Evolutionary conservation across 1,140 invertebrate genomes (phyloP).

Genomic region (Diorhabda sublineata): DNA sequence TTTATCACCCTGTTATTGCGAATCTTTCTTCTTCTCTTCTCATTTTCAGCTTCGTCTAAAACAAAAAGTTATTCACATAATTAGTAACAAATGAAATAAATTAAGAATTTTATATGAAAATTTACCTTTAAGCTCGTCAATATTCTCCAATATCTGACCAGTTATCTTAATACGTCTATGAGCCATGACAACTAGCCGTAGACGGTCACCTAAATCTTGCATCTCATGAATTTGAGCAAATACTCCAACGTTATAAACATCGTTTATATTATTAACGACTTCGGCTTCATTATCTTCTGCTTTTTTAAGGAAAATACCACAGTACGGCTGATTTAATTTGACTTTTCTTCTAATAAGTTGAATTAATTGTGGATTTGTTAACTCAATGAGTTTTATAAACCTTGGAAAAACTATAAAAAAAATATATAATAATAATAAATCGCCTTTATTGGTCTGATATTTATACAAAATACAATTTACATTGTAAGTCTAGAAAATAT

Average conservation of each 20-base stretch:
- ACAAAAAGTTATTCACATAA: constrained; percentile 33
- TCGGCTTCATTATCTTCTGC: constrained; percentile 87
- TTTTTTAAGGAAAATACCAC: constrained; percentile 95
- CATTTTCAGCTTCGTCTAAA: constrained; percentile 54
- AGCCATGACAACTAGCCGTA: constrained; percentile 90
- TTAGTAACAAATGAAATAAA: background rate
- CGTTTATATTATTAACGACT: constrained; percentile 77
- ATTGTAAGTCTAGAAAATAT: too few relatives aligned
- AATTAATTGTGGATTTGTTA: constrained; percentile 83
- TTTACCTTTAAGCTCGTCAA: constrained; percentile 46
- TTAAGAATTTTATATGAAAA: background rate
- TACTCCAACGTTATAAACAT: constrained; percentile 88
- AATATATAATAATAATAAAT: background rate
- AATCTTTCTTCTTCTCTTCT: constrained; percentile 53
- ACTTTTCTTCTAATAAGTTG: constrained; percentile 92
- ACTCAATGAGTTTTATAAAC: constrained; percentile 96
- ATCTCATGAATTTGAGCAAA: constrained; percentile 98
- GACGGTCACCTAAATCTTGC: constrained; percentile 88
- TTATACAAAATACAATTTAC: too few relatives aligned
- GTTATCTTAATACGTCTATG: constrained; percentile 83
- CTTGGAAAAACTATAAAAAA: constrained; percentile 81
- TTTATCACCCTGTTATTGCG: constrained; percentile 39
- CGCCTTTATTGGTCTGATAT: too few relatives aligned
- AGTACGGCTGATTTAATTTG: constrained; percentile 93
- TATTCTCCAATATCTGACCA: constrained; percentile 70